phyloP scores from a whole-genome alignment of 2,888 invertebrate species.

The Thymelicus acteon region DNA sequence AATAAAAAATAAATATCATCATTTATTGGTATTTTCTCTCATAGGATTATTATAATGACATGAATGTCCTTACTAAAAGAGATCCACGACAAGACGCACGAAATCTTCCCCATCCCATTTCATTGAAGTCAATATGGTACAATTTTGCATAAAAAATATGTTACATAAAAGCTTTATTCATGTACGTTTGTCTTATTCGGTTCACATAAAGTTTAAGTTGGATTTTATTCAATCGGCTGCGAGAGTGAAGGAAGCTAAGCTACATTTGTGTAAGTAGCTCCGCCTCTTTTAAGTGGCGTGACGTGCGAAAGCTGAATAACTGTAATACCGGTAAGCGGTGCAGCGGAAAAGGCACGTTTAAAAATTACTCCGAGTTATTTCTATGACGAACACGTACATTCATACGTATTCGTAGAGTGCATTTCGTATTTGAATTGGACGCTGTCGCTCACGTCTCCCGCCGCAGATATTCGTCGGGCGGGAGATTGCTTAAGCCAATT shows the following conservation, averaged over 20 bases:
- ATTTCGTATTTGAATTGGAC: constrained; percentile 65
- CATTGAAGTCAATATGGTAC: constrained; percentile 30
- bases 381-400: constrained; percentile 79
- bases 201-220: constrained; percentile 74
- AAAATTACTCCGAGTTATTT: constrained; percentile 77
- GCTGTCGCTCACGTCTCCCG: constrained; percentile 48
- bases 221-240: constrained; percentile 76
- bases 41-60: background rate
- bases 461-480: constrained; percentile 58
- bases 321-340: constrained; percentile 63
- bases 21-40: background rate
- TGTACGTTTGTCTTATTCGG: constrained; percentile 53
- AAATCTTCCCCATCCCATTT: constrained; percentile 8
- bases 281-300: constrained; percentile 76
- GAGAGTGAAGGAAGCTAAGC: constrained; percentile 61
- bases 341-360: constrained; percentile 78
- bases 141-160: constrained; percentile 13
- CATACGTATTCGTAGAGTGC: constrained; percentile 58
- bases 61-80: background rate
- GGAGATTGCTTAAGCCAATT: constrained; percentile 76
- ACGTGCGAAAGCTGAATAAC: constrained; percentile 75
- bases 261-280: constrained; percentile 81
- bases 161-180: constrained; percentile 12
- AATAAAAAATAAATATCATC: background rate
- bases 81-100: background rate